Base-by-base conservation (phyloP, 2,113 vertebrate species). In the Phyllopteryx taeniolatus region DNA sequence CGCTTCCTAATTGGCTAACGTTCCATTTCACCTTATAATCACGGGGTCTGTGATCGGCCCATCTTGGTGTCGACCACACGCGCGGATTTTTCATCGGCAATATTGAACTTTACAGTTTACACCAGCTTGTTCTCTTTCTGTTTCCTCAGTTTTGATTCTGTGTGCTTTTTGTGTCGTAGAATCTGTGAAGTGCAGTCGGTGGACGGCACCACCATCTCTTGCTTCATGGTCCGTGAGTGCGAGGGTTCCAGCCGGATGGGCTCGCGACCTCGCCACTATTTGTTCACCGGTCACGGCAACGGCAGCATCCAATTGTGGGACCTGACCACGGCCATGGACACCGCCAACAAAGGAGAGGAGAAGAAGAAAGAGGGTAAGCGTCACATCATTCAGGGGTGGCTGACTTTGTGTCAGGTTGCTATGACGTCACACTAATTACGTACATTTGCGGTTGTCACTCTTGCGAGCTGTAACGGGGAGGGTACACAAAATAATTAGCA, bases 261-360 rank as follows among this genome's bases (percentile, higher is more conserved):
- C 51, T 96, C 94, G 0, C 88, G 95, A 2, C 92, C 95, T 0
- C 90, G 96, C 0, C 94, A 95, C 2, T 96, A 95, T 86, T 92
- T 98, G 65, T 95, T 97, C 87, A 96, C 95, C 0, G 96, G 95
- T 70, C 96, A 97, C 12, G 63, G 92, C 84, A 96, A 96, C 0
- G 96, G 96, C 82, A 96, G 95, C 89, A 93, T 98, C 82, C 95
- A 96, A 88, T 94, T 96, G 94, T 98, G 96, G 96, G 95, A 98
- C 86, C 91, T 96, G 44, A 96, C 95, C 42, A 96, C 95, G 0
- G 96, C 95, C 57, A 95, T 96, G 94, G 95, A 97, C n/a, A 93
- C 93, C 13, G 90, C 91, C 0, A 89, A 91, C 20, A 93, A 93
- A 76, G 91, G 92, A 8, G 92, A 93, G 80, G 91, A 66, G 43